phyloP scores from a whole-genome alignment of 2,797 vertebrate species.

The Melanotaenia nigrans region DNA sequence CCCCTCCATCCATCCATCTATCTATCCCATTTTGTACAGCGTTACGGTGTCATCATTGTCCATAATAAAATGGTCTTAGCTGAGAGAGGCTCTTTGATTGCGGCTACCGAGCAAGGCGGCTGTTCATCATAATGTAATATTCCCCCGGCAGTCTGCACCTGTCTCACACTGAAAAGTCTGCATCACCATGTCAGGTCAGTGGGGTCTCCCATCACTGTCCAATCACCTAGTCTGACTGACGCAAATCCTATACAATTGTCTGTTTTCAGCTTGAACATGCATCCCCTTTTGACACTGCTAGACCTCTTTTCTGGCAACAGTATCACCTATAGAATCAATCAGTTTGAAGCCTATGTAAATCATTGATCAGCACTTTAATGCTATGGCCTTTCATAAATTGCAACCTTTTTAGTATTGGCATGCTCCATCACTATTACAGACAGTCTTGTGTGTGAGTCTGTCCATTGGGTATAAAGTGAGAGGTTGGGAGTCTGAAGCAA shows the following conservation, averaged over 20 bases:
- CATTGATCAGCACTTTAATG: slow-evolving; percentile 79
- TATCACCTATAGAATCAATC: slow-evolving; percentile 76
- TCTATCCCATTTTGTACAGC: slow-evolving; percentile 22
- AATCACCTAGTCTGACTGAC: slow-evolving; percentile 67
- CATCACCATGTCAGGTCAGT: slow-evolving; percentile 63
- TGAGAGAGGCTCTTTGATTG: slow-evolving; percentile 55
- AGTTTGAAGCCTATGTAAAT: slow-evolving; percentile 58
- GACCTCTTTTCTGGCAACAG: slow-evolving; percentile 69
- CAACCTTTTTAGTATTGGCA: slow-evolving; percentile 80
- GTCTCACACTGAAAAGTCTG: slow-evolving; percentile 67
- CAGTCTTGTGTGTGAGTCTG: slow-evolving; percentile 34
- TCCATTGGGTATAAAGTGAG: slow-evolving; percentile 36
- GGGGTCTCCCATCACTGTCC: slow-evolving; percentile 74
- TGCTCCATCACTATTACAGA: slow-evolving; percentile 57
- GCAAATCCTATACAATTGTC: slow-evolving; percentile 74
- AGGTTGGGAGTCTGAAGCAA: slow-evolving; percentile 35
- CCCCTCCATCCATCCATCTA: slow-evolving; percentile 43
- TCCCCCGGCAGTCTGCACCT: slow-evolving; percentile 61
- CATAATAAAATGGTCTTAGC: slow-evolving; percentile 55
- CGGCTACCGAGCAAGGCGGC: slow-evolving; percentile 31
- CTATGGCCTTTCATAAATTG: slow-evolving; percentile 80
- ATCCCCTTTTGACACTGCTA: slow-evolving; percentile 64
- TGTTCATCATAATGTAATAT: slow-evolving; percentile 70
- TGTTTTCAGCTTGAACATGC: slow-evolving; percentile 62
- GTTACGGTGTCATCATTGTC: slow-evolving; percentile 29